phyloP scores from a whole-genome alignment of 2,113 vertebrate genomes.

The Irena cyanogastra region DNA sequence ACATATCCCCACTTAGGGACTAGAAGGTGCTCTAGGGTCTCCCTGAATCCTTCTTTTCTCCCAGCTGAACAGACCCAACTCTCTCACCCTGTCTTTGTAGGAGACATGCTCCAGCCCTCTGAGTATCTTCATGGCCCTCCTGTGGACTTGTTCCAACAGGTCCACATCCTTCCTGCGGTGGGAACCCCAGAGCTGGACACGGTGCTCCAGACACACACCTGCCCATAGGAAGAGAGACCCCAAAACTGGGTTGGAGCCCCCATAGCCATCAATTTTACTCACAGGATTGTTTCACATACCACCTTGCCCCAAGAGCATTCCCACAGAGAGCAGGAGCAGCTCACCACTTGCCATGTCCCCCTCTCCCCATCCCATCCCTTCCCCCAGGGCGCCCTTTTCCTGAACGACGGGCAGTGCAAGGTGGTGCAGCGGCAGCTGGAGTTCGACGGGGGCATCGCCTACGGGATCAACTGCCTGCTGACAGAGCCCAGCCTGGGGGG shows the following conservation, averaged over 20 bases:
- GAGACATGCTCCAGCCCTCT: not conserved
- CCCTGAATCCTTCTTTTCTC: not conserved
- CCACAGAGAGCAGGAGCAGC: not conserved
- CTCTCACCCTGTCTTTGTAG: not conserved
- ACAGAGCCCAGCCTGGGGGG: slow-evolving; percentile 84
- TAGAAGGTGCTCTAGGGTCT: not conserved
- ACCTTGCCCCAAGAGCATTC: not conserved
- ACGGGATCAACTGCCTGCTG: slow-evolving; percentile 89
- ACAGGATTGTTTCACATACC: not conserved
- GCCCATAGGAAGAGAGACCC: not conserved
- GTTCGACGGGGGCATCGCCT: slow-evolving; percentile 82
- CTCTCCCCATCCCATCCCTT: not conserved
- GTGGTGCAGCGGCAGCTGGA: slow-evolving; percentile 81
- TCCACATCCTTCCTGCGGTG: no score
- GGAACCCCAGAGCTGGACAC: not conserved
- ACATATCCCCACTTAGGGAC: not conserved
- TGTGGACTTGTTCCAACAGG: not conserved
- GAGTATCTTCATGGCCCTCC: not conserved
- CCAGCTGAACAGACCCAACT: not conserved
- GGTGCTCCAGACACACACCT: not conserved
- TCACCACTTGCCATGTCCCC: not conserved
- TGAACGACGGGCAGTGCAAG: slow-evolving; percentile 78
- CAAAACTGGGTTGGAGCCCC: not conserved
- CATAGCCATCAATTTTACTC: not conserved
- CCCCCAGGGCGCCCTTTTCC: slow-evolving; percentile 82